Evolutionary conservation across 2,888 invertebrate genomes (phyloP).

Genomic region (Drosophila macrothrix): DNA sequence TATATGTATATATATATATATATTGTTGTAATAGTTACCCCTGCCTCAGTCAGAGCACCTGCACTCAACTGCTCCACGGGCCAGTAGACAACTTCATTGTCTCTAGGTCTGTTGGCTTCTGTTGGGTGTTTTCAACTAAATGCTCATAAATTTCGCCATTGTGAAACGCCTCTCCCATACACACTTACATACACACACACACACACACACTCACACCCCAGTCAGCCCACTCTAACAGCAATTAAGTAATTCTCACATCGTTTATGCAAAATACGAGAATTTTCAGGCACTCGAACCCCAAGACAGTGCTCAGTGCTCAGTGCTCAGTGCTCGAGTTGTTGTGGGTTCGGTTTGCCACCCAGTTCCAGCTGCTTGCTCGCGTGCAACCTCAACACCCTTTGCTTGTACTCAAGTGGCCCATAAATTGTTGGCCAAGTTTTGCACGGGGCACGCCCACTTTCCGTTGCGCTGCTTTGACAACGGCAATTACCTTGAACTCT

Average conservation of each 20-base stretch:
- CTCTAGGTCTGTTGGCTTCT: conserved; percentile 24
- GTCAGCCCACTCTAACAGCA: conserved; percentile 54
- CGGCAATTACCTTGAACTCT: conserved; percentile 80
- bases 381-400: conserved; percentile 81
- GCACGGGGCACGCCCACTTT: conserved; percentile 71
- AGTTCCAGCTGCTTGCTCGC: conserved; percentile 69
- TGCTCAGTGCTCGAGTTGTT: neutral
- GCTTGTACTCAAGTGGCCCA: conserved; percentile 80
- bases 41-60: conserved; percentile 26
- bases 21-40: conserved; percentile 24
- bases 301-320: conserved; percentile 5
- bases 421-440: conserved; percentile 80
- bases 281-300: conserved; percentile 35
- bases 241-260: conserved; percentile 82
- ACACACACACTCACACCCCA: conserved; percentile 10
- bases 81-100: conserved; percentile 74
- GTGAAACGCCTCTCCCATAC: conserved; percentile 32
- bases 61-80: conserved; percentile 21
- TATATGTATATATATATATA: neutral
- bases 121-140: conserved; percentile 47
- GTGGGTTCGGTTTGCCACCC: conserved; percentile 16
- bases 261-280: conserved; percentile 75
- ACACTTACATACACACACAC: conserved; percentile 23
- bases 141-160: conserved; percentile 65
- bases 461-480: conserved; percentile 78